These are phyloP conservation scores for Ladona fulva DNA, from an alignment of 1,140 invertebrate species.

Conservation along the genomic window DNA sequence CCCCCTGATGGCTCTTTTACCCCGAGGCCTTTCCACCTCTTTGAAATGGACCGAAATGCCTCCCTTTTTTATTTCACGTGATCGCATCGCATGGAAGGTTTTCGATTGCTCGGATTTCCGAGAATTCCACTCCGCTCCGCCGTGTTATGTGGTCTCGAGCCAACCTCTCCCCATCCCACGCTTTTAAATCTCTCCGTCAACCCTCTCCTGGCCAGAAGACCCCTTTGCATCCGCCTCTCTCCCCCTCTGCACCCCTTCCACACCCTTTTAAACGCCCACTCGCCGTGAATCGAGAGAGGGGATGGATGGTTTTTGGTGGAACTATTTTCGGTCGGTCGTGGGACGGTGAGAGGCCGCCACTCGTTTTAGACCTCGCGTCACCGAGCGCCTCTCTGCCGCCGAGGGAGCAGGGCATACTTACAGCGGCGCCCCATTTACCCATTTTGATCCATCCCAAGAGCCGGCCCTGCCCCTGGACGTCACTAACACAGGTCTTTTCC, in stretches of 20 bases:
- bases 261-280: background rate
- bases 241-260: background rate
- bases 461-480: too few relatives aligned
- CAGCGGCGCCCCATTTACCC: too few relatives aligned
- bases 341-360: background rate
- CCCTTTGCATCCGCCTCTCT: too few relatives aligned
- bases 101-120: background rate
- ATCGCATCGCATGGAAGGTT: background rate
- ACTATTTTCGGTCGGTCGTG: background rate
- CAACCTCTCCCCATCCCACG: background rate
- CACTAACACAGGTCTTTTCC: too few relatives aligned
- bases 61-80: background rate
- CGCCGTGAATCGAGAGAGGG: background rate
- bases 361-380: conserved; percentile 3
- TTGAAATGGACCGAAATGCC: too few relatives aligned
- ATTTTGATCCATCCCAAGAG: too few relatives aligned
- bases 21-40: too few relatives aligned
- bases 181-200: background rate
- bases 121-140: background rate
- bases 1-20: too few relatives aligned
- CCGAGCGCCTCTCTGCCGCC: background rate
- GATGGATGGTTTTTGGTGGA: background rate
- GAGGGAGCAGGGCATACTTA: background rate
- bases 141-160: background rate
- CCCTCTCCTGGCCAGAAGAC: background rate